Evolutionary conservation across 2,113 vertebrate genomes (phyloP), one percentile per base, ranked within the genome.

Genomic region (Propithecus coquereli): DNA sequence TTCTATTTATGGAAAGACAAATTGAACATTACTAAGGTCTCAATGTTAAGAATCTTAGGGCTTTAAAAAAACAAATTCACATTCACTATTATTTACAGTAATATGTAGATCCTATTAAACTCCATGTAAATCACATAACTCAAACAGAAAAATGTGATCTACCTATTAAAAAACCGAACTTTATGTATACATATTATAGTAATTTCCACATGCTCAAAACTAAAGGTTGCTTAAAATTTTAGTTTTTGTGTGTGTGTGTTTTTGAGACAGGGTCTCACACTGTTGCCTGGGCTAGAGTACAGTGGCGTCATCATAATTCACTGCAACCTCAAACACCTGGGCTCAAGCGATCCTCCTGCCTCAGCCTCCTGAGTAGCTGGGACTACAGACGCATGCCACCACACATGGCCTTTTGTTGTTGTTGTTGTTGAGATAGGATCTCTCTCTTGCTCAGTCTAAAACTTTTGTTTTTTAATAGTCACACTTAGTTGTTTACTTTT

Each of bases 1-100:
- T 83, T 96, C 10, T 97, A 90, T 86, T 97, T 94, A 43, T 91
- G 40, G 79, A 94, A 95, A 92, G 61, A 83, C 7, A 40, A 27
- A 76, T 59, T n/a, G 47, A 91, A 22, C 61, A 22, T 96, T 95
- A 96, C 68, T 91, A 40, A 87, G 95, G 27, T 43, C 12, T 83
- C 79, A 83, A 57, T 61, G 57, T 61, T 96, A 92, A 84, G 81
- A 95, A 73, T 73, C 86, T 79, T 22, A 77, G 13, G 5, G 7
- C 50, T 95, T 94, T 92, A 83, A 95, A 95, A 47, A 90, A 43
- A 73, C 23, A 92, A 92, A 85, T 83, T 91, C 70, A 93, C 30
- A 87, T 65, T 92, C 34, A 65, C 47, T 68, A 87, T 81, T 77
- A 87, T 37, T 93, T 71, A 84, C 52, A 74, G 54, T 71, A 68